Evolutionary conservation across 1,140 invertebrate species (phyloP), one percentile per base, ranked within the genome.

Genomic region (Mesaphorura yosii): DNA sequence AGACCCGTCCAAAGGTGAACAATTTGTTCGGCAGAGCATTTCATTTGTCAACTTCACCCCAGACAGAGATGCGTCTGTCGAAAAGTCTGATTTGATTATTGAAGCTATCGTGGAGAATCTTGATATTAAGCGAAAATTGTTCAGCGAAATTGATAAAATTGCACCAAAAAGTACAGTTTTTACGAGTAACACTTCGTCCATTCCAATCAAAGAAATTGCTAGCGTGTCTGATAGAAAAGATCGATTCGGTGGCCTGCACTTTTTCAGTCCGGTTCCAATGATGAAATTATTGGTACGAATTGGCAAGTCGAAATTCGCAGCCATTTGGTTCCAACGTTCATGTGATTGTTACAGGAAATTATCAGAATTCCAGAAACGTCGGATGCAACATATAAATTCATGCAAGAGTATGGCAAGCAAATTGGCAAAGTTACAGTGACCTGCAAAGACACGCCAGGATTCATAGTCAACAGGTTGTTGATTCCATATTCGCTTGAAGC

Each of bases 211-310:
- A 51, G 86, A 91, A 62, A 91, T 94, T 64, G 79, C 82, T n/a
- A 57, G 61, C 48, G 64, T 78, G 15, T 72, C 76, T 20, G 58
- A 69, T 17, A 64, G 77, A 44, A 64, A 69, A 57, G 75, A 79
- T 58, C 66, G 72, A 58, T 88, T 88, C 70, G 85, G 80, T 44
- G 88, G 88, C 7, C 72, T 92, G 10, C 88, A 93, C 71, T 93
- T 92, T 69, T 93, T 93, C n/a, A 92, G 91, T 70, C 89, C 89
- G 12, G 89, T 88, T 1, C 86, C 88, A 1, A 76, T 92, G 25
- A 92, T 93, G 88, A 88, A 88, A 66, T 71, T 93, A 0, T 68
- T 93, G 6, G n/a, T n/a, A n/a, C n/a, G n/a, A n/a, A n/a, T n/a
- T n/a, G n/a, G 12, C 28, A 27, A 19, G 2, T 37, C n/a, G 12